Conservation (phyloP, 2,797 vertebrate species). For the Vireo griseus region DNA sequence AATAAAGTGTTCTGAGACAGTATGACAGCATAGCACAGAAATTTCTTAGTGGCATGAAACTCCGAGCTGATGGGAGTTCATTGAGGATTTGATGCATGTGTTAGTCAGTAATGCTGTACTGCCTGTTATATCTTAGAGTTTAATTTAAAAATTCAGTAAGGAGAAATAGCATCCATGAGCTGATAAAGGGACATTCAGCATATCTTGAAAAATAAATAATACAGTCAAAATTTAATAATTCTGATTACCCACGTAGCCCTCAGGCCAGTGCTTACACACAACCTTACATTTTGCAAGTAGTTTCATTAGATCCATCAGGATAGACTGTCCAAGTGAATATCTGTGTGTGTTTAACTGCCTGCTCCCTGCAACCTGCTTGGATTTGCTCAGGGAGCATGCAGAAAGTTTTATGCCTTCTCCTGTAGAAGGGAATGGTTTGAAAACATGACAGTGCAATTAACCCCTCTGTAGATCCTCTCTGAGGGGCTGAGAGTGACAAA, state of each 20-base stretch:
- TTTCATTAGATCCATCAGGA: not conserved
- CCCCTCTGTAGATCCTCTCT: not conserved
- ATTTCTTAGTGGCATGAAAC: not conserved
- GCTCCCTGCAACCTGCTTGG: not conserved
- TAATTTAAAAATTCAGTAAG: not conserved
- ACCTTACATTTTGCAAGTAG: not conserved
- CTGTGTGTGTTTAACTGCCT: not conserved
- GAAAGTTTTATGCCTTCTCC: not conserved
- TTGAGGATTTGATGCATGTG: not conserved
- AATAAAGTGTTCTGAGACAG: not conserved
- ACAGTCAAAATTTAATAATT: not conserved
- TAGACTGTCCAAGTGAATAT: not conserved
- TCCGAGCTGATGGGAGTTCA: not conserved
- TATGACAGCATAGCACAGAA: not conserved
- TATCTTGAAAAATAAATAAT: not conserved
- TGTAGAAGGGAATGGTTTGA: not conserved
- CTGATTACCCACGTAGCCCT: not conserved
- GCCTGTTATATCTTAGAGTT: not conserved
- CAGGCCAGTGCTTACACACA: not conserved
- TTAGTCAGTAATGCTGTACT: not conserved
- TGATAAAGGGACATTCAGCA: not conserved
- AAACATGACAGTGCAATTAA: not conserved
- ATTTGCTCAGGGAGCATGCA: rapidly evolving
- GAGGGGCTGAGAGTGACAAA: not conserved
- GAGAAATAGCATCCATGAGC: not conserved